phyloP scores from a whole-genome alignment of 64 coral and sea anemone genomes.

The Cladopsammia gracilis region DNA sequence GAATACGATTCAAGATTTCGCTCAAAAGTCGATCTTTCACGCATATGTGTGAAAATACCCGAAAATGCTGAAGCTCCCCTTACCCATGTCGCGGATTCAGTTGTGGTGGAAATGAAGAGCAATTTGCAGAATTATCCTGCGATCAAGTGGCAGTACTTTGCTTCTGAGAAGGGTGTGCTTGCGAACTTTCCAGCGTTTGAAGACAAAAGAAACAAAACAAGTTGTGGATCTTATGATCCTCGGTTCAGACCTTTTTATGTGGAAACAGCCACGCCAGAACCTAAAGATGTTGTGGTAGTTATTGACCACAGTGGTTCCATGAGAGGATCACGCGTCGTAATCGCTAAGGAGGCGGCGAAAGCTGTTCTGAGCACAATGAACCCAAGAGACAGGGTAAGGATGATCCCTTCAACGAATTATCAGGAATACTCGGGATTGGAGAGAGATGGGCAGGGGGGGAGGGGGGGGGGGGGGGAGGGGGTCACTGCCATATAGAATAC shows the following conservation, averaged over 20 bases:
- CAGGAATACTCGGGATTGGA: too few relatives aligned
- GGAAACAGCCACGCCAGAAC: constrained; percentile 60
- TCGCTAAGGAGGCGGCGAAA: constrained; percentile 76
- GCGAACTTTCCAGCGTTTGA: constrained; percentile 38
- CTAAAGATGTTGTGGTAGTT: constrained; percentile 73
- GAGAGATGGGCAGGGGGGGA: too few relatives aligned
- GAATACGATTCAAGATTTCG: constrained; percentile 66
- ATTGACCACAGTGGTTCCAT: constrained; percentile 78
- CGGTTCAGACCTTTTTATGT: constrained; percentile 77
- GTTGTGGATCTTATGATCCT: constrained; percentile 60
- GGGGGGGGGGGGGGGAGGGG: too few relatives aligned
- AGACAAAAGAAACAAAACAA: not conserved
- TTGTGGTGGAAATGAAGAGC: constrained; percentile 9
- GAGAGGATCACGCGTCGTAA: not conserved
- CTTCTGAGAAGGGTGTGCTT: constrained; percentile 32
- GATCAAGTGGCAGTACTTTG: constrained; percentile 73
- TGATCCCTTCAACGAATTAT: too few relatives aligned
- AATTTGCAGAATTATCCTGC: constrained; percentile 18
- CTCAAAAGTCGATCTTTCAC: constrained; percentile 18
- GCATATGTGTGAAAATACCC: constrained; percentile 6
- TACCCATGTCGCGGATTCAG: not conserved
- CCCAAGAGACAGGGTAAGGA: constrained; percentile 66
- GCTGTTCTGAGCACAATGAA: constrained; percentile 73
- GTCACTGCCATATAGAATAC: too few relatives aligned
- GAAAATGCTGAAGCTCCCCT: not conserved